Percentiles rank a stretch among this genome's conserved stretches.
Evolutionary conservation across 2,888 invertebrate species (phyloP).

Genomic region (Tipula lateralis): DNA sequence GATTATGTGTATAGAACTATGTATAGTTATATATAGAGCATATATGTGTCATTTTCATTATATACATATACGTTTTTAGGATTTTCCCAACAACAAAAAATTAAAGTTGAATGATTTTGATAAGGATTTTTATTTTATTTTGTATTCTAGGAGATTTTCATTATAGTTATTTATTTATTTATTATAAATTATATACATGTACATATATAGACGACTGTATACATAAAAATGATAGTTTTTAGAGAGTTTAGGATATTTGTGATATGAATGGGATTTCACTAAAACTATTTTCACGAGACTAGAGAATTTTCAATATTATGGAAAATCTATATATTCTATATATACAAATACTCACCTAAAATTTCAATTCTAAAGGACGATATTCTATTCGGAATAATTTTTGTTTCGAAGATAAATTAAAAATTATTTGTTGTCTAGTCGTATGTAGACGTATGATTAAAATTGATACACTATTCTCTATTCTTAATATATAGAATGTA

Average conservation of each 20-base stretch:
- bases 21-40: background rate
- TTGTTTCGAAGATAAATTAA: background rate
- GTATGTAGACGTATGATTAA: background rate
- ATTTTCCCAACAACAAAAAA: background rate
- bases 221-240: too few relatives aligned
- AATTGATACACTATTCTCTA: background rate
- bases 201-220: background rate
- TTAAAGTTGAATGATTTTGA: constrained; percentile 27
- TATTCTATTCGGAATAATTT: background rate
- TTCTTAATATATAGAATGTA: too few relatives aligned
- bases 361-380: background rate
- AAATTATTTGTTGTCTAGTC: background rate
- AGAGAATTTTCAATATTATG: background rate
- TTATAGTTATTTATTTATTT: constrained; percentile 2
- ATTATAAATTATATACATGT: background rate
- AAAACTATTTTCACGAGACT: background rate
- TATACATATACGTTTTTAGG: background rate
- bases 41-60: background rate
- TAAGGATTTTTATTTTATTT: constrained; percentile 24
- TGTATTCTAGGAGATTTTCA: constrained; percentile 12
- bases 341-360: background rate
- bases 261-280: background rate
- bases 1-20: constrained; percentile 31
- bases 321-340: background rate
- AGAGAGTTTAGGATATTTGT: background rate